phyloP scores from a whole-genome alignment of 2,113 vertebrate species.

The Amia ocellicauda region DNA sequence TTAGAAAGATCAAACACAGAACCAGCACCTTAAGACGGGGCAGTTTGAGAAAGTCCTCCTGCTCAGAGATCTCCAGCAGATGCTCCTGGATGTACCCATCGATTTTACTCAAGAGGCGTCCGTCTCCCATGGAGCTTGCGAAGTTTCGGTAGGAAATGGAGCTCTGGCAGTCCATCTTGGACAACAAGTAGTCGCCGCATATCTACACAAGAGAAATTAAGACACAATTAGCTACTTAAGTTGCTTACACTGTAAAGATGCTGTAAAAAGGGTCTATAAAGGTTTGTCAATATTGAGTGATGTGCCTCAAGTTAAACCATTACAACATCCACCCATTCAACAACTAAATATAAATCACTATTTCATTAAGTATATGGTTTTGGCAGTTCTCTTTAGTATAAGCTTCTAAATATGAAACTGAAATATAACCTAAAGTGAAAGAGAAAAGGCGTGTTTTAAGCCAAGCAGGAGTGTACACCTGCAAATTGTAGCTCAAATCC shows the following conservation, averaged over 20 bases:
- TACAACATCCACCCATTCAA: neutral
- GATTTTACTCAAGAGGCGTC: constrained; percentile 81
- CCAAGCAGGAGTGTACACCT: too few relatives aligned
- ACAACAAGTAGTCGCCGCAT: constrained; percentile 95
- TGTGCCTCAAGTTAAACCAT: neutral
- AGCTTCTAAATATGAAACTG: too few relatives aligned
- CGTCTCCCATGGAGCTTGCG: constrained; percentile 88
- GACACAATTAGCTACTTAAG: neutral
- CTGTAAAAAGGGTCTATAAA: too few relatives aligned
- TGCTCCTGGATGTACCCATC: constrained; percentile 93
- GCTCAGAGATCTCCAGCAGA: constrained; percentile 88
- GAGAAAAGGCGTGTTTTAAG: too few relatives aligned
- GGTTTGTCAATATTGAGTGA: neutral
- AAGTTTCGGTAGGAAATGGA: constrained; percentile 95
- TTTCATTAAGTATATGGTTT: too few relatives aligned
- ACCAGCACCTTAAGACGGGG: constrained; percentile 92
- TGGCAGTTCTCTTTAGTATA: too few relatives aligned
- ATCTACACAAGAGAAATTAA: constrained; percentile 66
- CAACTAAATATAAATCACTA: too few relatives aligned
- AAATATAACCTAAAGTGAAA: too few relatives aligned
- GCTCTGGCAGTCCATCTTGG: constrained; percentile 86
- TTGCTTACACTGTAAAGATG: neutral
- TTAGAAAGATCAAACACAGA: too few relatives aligned
- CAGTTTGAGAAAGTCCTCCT: constrained; percentile 97
- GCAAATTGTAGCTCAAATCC: neutral